Percentiles rank a stretch among this genome's conserved stretches.
Evolutionary conservation across 2,888 invertebrate genomes (phyloP).

Genomic region (Ophioninae sp.): DNA sequence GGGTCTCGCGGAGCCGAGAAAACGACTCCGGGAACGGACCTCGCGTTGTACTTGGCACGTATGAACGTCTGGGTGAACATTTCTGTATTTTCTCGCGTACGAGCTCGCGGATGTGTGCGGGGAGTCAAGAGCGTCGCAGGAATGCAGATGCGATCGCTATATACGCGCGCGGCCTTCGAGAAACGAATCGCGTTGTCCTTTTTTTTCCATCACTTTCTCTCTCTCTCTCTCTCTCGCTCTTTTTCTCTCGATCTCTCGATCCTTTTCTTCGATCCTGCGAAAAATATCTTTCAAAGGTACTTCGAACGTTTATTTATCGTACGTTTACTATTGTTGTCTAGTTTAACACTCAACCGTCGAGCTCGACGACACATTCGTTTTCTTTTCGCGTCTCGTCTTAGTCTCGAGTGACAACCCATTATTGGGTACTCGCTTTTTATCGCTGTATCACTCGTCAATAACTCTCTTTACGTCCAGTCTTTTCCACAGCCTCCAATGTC

Average conservation of each 20-base stretch:
- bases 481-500: no score
- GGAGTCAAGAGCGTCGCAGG: conserved; percentile 45
- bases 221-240: conserved; percentile 15
- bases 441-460: no score
- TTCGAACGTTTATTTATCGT: no score
- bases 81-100: background rate
- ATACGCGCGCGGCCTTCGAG: conserved; percentile 51
- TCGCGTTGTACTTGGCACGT: conserved; percentile 46
- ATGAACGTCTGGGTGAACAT: conserved; percentile 32
- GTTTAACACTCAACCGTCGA: no score
- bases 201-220: conserved; percentile 27
- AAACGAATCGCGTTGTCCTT: conserved; percentile 48
- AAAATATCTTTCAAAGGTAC: no score
- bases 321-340: no score
- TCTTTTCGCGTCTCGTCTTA: conserved; percentile 18
- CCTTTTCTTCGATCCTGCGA: background rate
- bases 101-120: background rate
- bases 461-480: no score
- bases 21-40: conserved; percentile 27
- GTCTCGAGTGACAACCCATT: no score
- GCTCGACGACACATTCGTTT: no score
- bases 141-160: conserved; percentile 63
- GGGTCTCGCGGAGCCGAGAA: background rate
- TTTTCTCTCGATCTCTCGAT: conserved; percentile 24
- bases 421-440: no score